Percentiles rank a stretch among this genome's conserved stretches.
phyloP scores from a whole-genome alignment of 2,797 vertebrate genomes.

The Limosa lapponica region DNA sequence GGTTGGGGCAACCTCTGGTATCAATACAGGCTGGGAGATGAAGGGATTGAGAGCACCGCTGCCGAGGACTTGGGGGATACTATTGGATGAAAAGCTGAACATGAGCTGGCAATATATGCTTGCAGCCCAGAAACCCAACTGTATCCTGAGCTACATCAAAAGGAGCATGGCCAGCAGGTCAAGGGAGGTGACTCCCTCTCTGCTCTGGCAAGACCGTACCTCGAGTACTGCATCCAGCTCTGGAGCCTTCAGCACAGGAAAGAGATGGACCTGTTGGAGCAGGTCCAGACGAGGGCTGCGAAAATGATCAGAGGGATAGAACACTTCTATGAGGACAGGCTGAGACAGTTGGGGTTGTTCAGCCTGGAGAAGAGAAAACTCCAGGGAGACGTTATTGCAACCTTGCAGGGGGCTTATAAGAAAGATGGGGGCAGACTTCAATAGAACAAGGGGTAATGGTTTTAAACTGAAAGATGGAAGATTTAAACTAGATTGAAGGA shows the following conservation, averaged over 20 bases:
- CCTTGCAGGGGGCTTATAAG: background rate
- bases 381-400: rapidly evolving
- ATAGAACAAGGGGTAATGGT: background rate
- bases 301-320: background rate
- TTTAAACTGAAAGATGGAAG: background rate
- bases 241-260: background rate
- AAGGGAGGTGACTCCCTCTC: background rate
- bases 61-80: rapidly evolving
- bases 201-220: background rate
- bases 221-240: background rate
- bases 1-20: rapidly evolving
- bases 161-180: rapidly evolving
- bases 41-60: background rate
- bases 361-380: background rate
- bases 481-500: background rate
- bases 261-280: rapidly evolving
- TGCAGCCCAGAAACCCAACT: background rate
- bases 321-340: background rate
- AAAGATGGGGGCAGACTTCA: background rate
- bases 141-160: too few species aligned
- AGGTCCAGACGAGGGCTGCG: background rate
- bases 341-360: background rate
- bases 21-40: background rate
- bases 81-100: background rate
- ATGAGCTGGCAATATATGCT: rapidly evolving